These are phyloP conservation scores for Frieseomelitta varia DNA, from an alignment of 1,140 invertebrate species.

Conservation along the genomic window DNA sequence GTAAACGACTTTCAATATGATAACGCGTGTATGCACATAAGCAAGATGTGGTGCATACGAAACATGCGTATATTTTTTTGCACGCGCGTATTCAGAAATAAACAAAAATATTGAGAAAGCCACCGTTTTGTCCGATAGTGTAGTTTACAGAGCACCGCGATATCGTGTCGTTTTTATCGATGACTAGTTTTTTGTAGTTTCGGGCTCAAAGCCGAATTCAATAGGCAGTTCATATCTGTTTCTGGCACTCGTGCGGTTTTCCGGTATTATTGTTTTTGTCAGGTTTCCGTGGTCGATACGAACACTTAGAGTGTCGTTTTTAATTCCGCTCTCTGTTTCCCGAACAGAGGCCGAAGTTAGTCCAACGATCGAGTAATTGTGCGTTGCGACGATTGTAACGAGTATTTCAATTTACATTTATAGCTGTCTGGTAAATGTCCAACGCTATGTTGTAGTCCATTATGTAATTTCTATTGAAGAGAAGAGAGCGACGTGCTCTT, in stretches of 20 bases:
- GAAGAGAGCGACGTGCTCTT: not conserved
- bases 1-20: no score
- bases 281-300: not conserved
- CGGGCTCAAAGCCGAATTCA: not conserved
- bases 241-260: not conserved
- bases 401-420: no score
- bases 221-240: not conserved
- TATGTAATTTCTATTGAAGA: not conserved
- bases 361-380: not conserved
- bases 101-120: no score
- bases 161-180: constrained; percentile 19
- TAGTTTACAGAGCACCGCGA: not conserved
- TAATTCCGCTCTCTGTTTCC: not conserved
- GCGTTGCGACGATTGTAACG: not conserved
- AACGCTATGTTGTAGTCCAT: no score
- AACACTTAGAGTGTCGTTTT: not conserved
- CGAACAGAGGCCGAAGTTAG: no score
- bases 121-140: no score
- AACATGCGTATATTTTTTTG: no score
- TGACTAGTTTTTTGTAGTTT: not conserved
- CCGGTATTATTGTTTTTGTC: not conserved
- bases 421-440: no score
- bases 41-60: no score
- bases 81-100: no score
- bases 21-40: no score